phyloP scores from a whole-genome alignment of 2,113 vertebrate species.

The Ginglymostoma cirratum region DNA sequence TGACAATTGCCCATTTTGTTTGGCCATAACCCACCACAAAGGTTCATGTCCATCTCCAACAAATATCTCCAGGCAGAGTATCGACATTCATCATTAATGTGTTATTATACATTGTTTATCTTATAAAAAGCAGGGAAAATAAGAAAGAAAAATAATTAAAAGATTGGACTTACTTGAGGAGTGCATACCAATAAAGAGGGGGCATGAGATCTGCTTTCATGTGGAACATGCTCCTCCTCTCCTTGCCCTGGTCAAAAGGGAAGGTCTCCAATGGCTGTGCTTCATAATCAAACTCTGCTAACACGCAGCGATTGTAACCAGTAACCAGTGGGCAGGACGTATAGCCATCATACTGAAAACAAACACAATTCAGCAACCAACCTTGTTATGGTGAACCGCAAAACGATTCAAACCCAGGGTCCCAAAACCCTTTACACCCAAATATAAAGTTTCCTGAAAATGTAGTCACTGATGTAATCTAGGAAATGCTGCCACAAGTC shows the following conservation, averaged over 20 bases:
- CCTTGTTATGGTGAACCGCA: neutral
- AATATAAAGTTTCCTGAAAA: neutral
- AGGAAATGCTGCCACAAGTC: neutral
- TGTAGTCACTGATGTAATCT: neutral
- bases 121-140: neutral
- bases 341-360: constrained; percentile 84
- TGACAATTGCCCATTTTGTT: neutral
- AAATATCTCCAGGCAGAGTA: neutral
- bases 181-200: constrained; percentile 80
- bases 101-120: neutral
- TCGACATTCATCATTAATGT: neutral
- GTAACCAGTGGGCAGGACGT: constrained; percentile 92
- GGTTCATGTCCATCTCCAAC: neutral
- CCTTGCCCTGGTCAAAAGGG: constrained; percentile 89
- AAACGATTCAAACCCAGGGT: neutral
- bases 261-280: constrained; percentile 84
- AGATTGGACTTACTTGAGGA: constrained; percentile 70
- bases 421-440: neutral
- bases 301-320: constrained; percentile 77
- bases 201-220: constrained; percentile 96
- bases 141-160: neutral
- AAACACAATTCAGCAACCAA: neutral
- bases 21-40: neutral
- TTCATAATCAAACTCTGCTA: constrained; percentile 88
- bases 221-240: constrained; percentile 77